These are phyloP conservation scores for Montipora capitata DNA, from an alignment of 92 coral and sea anemone genomes.

Conservation along the genomic window DNA sequence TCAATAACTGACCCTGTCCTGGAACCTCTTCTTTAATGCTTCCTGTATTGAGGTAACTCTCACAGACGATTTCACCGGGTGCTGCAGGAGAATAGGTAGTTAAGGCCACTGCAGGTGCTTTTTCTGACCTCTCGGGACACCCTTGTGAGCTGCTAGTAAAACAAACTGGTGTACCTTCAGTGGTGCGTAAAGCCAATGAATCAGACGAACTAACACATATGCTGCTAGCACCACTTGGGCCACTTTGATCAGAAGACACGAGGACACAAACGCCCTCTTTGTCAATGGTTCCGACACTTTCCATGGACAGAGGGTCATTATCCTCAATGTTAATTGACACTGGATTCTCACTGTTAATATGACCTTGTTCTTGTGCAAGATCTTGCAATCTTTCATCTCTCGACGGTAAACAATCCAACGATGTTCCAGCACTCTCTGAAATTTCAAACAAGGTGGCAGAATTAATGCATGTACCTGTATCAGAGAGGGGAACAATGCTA, in stretches of 20 bases:
- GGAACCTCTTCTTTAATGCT: background rate
- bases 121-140: background rate
- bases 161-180: background rate
- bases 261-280: background rate
- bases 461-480: background rate
- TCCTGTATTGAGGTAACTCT: background rate
- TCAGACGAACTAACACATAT: background rate
- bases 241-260: background rate
- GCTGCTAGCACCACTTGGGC: background rate
- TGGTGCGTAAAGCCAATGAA: background rate
- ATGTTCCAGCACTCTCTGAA: background rate
- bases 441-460: background rate
- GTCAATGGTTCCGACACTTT: background rate
- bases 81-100: background rate
- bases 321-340: background rate
- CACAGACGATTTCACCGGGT: background rate
- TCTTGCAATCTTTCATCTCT: background rate
- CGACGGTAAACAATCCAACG: background rate
- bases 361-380: too few relatives aligned
- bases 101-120: background rate
- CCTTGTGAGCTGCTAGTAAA: background rate
- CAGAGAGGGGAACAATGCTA: too few relatives aligned
- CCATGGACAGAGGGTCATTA: background rate
- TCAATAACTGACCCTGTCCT: background rate
- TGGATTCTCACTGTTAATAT: background rate